A percentile compares a stretch with the other conserved stretches of the same genome.
Evolutionary conservation across 2,888 invertebrate genomes (phyloP).

Genomic region (Hirtodrosophila trivittata): DNA sequence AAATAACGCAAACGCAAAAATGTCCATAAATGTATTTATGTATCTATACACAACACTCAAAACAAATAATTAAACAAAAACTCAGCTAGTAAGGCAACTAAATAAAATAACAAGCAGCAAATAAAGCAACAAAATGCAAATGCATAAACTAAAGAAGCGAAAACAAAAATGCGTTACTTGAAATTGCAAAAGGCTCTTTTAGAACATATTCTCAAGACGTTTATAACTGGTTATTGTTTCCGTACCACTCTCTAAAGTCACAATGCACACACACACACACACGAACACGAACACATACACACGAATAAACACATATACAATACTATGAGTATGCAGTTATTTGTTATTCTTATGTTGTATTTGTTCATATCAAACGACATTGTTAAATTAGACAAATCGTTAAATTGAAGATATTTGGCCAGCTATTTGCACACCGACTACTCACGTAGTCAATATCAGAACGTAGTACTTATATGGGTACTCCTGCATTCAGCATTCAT

Average conservation of each 20-base stretch:
- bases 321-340: conserved; percentile 26
- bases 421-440: conserved; percentile 26
- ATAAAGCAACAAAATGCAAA: conserved; percentile 40
- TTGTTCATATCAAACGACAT: conserved; percentile 45
- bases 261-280: conserved; percentile 2
- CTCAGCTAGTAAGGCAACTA: conserved; percentile 57
- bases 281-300: background rate
- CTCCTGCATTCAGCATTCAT: conserved; percentile 29
- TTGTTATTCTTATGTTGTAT: conserved; percentile 15
- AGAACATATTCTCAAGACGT: conserved; percentile 55
- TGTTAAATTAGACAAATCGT: conserved; percentile 39
- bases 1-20: conserved; percentile 58
- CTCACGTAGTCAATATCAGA: conserved; percentile 26
- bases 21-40: conserved; percentile 80
- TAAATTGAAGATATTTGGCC: conserved; percentile 32
- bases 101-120: conserved; percentile 37
- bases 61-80: conserved; percentile 34
- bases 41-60: conserved; percentile 73
- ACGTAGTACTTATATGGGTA: conserved; percentile 1
- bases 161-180: conserved; percentile 18
- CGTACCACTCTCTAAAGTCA: conserved; percentile 18
- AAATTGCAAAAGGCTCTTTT: conserved; percentile 50
- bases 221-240: conserved; percentile 46
- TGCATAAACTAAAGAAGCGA: conserved; percentile 25
- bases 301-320: background rate